A percentile compares a stretch with the other conserved stretches of the same genome.
Evolutionary conservation across 2,888 invertebrate species (phyloP).

Genomic region (Phania funesta): DNA sequence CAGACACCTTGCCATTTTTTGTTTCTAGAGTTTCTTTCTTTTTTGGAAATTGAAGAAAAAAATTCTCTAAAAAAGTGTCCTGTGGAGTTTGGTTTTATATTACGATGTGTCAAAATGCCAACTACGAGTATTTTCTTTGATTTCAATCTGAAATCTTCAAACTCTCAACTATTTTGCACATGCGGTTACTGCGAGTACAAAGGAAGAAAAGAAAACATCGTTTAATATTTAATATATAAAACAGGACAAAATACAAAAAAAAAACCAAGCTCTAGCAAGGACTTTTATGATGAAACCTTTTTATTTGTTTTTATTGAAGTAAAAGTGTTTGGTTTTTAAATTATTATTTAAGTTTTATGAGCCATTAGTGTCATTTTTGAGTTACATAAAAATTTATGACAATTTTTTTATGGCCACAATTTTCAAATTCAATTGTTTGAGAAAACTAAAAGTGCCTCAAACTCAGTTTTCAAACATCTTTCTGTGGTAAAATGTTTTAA

Average conservation of each 20-base stretch:
- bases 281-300: constrained; percentile 18
- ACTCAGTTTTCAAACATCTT: constrained; percentile 27
- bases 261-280: not conserved
- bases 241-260: not conserved
- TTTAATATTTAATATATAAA: not conserved
- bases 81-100: constrained; percentile 42
- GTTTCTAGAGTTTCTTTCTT: not conserved
- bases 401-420: not conserved
- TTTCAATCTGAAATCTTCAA: not conserved
- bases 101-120: constrained; percentile 47
- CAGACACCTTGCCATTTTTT: constrained; percentile 26
- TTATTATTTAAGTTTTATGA: constrained; percentile 52
- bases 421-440: not conserved
- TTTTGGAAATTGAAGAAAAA: not conserved
- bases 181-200: constrained; percentile 11
- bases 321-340: not conserved
- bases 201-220: not conserved
- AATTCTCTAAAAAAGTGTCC: constrained; percentile 31
- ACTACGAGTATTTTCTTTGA: constrained; percentile 28
- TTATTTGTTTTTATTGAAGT: constrained; percentile 4
- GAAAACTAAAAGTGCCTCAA: not conserved
- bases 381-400: constrained; percentile 41
- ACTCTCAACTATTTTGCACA: not conserved
- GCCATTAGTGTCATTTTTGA: constrained; percentile 54
- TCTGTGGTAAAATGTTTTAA: constrained; percentile 42